Base-by-base conservation (phyloP, 2,797 vertebrate species). In the Catharus ustulatus region DNA sequence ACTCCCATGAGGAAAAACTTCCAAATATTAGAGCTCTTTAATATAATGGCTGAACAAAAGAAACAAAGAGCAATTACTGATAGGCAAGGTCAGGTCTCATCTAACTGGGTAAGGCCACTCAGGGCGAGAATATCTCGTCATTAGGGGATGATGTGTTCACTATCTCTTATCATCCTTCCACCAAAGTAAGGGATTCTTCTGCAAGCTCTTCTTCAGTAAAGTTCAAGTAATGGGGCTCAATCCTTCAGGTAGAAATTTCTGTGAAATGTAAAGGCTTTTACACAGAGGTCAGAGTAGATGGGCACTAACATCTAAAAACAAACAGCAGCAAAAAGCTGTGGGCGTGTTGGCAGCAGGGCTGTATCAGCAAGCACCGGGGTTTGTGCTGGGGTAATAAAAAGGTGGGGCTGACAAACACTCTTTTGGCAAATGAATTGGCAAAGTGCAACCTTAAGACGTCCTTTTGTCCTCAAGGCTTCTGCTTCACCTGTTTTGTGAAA, bases 81-180 rank as follows among this genome's bases (percentile, higher is more conserved):
- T 27, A 87, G 49, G 30, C 43, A 84, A 78, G 26, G 40, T 38
- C 11, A 9, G 4, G 21, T 54, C 43, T 87, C 29, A 66, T 48
- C 14, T 78, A 73, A 48, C 27, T 61, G 21, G 57, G 58, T 90
- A 84, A 90, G 32, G 51, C 24, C 62, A 27, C 34, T 82, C n/a
- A 69, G 10, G 11, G 14, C 0, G 0, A 67, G 29, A 45, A 30
- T 48, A 59, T 18, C 34, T 55, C 6, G 2, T 54, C 36, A 57
- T 61, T 51, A 87, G 34, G 0, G 0, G 45, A 40, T 67, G 52
- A 45, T 63, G 21, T 1, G 3, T 46, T 62, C 69, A 27, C 10
- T 21, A 40, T 24, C 13, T 75, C 62, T 77, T 36, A 9, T 32
- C 43, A 61, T 16, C 32, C 27, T 62, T 64, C 26, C 42, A 30